phyloP scores from a whole-genome alignment of 2,113 vertebrate genomes.

The Brienomyrus brachyistius region DNA sequence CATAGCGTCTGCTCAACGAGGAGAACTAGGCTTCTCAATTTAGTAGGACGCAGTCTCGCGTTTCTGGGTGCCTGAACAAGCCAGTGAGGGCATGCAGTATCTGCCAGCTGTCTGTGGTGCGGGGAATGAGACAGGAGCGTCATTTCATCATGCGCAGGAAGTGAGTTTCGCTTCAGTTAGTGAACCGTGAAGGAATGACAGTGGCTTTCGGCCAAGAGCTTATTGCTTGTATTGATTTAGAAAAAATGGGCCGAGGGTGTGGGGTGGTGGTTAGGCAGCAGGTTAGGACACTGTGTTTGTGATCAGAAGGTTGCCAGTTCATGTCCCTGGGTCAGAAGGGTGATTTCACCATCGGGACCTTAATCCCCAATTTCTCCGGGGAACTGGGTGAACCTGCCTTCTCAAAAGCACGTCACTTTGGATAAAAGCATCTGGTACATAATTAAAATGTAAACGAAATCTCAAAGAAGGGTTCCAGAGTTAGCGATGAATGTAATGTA shows the following conservation, averaged over 20 bases:
- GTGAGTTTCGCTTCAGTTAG: slow-evolving; percentile 41
- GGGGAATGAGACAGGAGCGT: slow-evolving; percentile 26
- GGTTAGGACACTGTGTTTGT: background rate
- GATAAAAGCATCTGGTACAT: background rate
- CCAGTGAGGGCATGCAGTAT: background rate
- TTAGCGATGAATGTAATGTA: background rate
- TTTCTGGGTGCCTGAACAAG: background rate
- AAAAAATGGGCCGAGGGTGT: background rate
- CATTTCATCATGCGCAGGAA: slow-evolving; percentile 42
- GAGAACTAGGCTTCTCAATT: background rate
- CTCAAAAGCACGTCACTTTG: background rate
- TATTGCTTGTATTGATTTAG: slow-evolving; percentile 22
- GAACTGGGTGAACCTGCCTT: background rate
- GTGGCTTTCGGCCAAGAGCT: background rate
- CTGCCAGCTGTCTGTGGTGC: background rate
- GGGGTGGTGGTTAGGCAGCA: background rate
- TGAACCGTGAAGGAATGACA: slow-evolving; percentile 37
- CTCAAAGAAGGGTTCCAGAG: background rate
- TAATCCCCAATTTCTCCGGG: background rate
- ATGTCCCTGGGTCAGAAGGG: background rate
- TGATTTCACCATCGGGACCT: background rate
- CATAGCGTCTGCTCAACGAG: background rate
- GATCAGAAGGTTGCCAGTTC: background rate
- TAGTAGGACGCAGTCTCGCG: background rate
- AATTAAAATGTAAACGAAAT: background rate